Base-by-base conservation (phyloP, 1,140 invertebrate genomes). In the Drosophila cardini region DNA sequence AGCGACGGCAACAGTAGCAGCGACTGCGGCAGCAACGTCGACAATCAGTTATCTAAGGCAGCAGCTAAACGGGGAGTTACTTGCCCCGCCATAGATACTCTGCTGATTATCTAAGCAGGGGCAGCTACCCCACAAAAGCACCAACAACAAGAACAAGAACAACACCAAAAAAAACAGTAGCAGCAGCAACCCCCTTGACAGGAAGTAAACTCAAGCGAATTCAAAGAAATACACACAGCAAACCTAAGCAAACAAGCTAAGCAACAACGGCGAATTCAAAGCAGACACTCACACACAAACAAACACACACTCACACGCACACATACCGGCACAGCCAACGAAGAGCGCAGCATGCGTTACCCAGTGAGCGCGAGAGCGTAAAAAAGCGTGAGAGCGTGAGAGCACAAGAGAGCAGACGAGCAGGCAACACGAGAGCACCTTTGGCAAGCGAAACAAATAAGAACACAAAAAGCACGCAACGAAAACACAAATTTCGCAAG, bases 71-170 rank as follows among this genome's bases (percentile, higher is more conserved):
- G 63, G 53, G 46, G 75, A 45, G 21, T 74, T 46, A 74, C 48
- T 42, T 34, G 62, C 83, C 79, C 83, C 82, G 68, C 72, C 76
- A n/a, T 43, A 87, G 72, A 87, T 87, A 89, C 61, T 76, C 72
- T 32, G 83, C 83, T 89, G 83, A 87, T 74, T 87, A 83, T 87
- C 83, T 87, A 83, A 87, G 69, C 83, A 89, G 83, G 84, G 83
- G 84, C 83, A 72, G 68, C 73, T 50, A 50, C 82, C 78, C 82
- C 78, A 82, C 61, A 55, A 18, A 18, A 26, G 21, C 42, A 74
- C 56, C 61, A 78, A 53, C 77, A 63, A 38, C 55, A 42, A 38
- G 13, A 45, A 42, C 42, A 60, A 46, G n/a, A n/a, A n/a, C n/a
- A n/a, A n/a, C n/a, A n/a, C n/a, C n/a, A n/a, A n/a, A n/a, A n/a